phyloP scores from a whole-genome alignment of 2,113 vertebrate species.

The Lampris incognitus region DNA sequence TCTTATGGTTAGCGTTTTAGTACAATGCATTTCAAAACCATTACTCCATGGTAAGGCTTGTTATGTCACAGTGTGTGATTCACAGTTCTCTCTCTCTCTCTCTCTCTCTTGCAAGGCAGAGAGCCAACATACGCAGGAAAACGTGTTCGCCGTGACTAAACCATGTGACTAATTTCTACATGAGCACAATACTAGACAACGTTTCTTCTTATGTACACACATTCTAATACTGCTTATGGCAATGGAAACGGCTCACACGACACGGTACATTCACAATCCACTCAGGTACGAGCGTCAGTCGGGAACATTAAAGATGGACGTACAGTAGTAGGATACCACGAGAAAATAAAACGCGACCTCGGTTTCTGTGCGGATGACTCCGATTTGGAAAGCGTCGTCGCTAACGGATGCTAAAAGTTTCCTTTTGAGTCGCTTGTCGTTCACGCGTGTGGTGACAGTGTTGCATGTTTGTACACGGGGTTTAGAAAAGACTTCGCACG shows the following conservation, averaged over 20 bases:
- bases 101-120: conserved; percentile 80
- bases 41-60: conserved; percentile 87
- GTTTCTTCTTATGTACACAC: conserved; percentile 82
- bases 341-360: conserved; percentile 60
- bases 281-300: conserved; percentile 74
- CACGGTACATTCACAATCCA: conserved; percentile 83
- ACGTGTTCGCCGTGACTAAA: conserved; percentile 78
- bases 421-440: conserved; percentile 39
- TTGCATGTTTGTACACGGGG: conserved; percentile 46
- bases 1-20: conserved; percentile 76
- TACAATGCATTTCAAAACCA: conserved; percentile 82
- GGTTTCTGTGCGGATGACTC: conserved; percentile 58
- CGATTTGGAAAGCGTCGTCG: conserved; percentile 66
- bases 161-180: conserved; percentile 74
- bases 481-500: conserved; percentile 63
- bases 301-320: conserved; percentile 69
- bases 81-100: conserved; percentile 72
- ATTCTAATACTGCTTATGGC: conserved; percentile 87
- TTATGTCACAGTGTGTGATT: conserved; percentile 91
- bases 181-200: conserved; percentile 82
- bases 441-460: conserved; percentile 38
- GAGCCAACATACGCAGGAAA: conserved; percentile 80
- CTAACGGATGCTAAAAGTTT: conserved; percentile 52
- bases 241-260: conserved; percentile 80
- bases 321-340: conserved; percentile 63